Conservation (phyloP, 2,797 vertebrate genomes). For the Chrosomus eos region DNA sequence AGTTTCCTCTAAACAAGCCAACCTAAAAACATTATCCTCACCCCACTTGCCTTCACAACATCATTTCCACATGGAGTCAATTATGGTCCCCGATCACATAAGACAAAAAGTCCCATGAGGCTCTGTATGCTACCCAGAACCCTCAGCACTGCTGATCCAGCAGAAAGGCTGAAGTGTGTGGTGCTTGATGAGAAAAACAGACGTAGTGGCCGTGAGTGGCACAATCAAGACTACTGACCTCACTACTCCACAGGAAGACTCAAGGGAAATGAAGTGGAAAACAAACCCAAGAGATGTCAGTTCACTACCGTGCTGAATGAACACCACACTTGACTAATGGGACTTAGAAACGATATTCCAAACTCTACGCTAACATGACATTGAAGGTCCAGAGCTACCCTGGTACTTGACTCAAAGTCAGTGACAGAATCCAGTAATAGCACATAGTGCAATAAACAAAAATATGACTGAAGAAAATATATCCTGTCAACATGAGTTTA, state of each 20-base stretch:
- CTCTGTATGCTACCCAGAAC: background rate
- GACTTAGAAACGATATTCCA: conserved; percentile 2
- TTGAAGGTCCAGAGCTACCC: background rate
- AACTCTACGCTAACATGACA: background rate
- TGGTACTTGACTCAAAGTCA: background rate
- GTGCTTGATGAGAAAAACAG: conserved; percentile 21
- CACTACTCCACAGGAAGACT: conserved; percentile 16
- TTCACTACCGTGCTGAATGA: conserved; percentile 22
- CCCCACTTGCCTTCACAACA: background rate
- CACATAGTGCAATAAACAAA: background rate
- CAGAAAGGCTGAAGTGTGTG: conserved; percentile 26
- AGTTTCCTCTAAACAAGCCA: background rate
- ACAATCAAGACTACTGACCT: conserved; percentile 32
- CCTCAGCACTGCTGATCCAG: conserved; percentile 12
- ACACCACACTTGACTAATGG: conserved; percentile 24
- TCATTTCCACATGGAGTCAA: conserved; percentile 15
- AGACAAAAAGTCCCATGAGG: conserved; percentile 36
- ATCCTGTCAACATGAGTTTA: background rate
- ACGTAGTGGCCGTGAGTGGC: conserved; percentile 11
- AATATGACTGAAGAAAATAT: background rate
- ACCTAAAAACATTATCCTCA: conserved; percentile 16
- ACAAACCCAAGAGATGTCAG: conserved; percentile 23
- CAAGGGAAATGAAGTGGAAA: conserved; percentile 23
- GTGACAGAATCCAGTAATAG: background rate
- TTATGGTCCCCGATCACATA: conserved; percentile 43